Conservation (phyloP, 2,797 vertebrate genomes). For the Sebastes hubbsi region DNA sequence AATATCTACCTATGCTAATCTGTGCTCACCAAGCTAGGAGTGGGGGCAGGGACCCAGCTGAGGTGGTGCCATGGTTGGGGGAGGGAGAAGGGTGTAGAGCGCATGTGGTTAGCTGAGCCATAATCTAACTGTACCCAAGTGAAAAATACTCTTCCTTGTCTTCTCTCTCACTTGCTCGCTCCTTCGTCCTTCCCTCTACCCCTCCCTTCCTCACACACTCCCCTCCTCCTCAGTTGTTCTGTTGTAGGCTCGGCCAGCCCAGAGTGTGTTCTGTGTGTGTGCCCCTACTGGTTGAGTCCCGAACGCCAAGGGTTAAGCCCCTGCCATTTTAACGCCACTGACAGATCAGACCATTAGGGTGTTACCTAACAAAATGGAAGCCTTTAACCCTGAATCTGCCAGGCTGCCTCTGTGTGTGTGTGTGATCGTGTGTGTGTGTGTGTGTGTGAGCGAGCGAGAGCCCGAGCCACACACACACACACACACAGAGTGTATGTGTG, state of each 20-base stretch:
- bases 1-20: constrained; percentile 64
- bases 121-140: constrained; percentile 80
- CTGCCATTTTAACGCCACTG: constrained; percentile 89
- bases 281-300: constrained; percentile 79
- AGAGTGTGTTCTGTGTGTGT: constrained; percentile 60
- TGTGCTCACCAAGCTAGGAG: constrained; percentile 55
- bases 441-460: background rate
- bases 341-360: constrained; percentile 88
- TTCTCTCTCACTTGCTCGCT: constrained; percentile 46
- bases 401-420: constrained; percentile 57
- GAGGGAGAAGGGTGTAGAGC: constrained; percentile 67
- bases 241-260: constrained; percentile 63
- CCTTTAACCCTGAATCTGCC: constrained; percentile 86
- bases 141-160: constrained; percentile 79
- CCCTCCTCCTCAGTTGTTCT: constrained; percentile 57
- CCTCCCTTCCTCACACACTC: constrained; percentile 40
- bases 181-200: constrained; percentile 51
- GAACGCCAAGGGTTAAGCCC: constrained; percentile 87
- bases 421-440: background rate
- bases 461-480: constrained; percentile 18
- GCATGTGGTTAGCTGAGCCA: constrained; percentile 65
- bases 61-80: constrained; percentile 74
- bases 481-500: constrained; percentile 25
- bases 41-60: constrained; percentile 75
- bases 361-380: constrained; percentile 90